phyloP scores from a whole-genome alignment of 2,888 invertebrate genomes.

The Eupeodes latifasciatus region DNA sequence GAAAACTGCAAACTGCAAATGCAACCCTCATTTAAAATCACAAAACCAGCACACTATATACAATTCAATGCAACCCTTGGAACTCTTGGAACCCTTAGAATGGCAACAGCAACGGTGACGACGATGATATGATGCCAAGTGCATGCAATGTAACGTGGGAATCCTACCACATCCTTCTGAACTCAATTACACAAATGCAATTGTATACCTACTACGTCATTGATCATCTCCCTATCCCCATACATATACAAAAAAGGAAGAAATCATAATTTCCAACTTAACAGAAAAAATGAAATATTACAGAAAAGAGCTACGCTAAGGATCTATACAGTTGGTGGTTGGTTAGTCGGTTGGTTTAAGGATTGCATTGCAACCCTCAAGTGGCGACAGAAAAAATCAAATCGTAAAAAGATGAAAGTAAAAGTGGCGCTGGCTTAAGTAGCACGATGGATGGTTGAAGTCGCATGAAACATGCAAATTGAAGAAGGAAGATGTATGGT shows the following conservation, averaged over 20 bases:
- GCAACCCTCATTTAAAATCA: conserved; percentile 33
- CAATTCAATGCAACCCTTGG: not conserved
- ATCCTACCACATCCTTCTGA: conserved; percentile 49
- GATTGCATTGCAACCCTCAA: conserved; percentile 52
- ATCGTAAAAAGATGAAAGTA: conserved; percentile 69
- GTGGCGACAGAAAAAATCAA: conserved; percentile 41
- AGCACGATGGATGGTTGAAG: conserved; percentile 45
- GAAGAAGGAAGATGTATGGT: conserved; percentile 12
- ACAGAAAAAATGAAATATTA: not conserved
- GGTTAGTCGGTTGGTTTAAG: too few relatives aligned
- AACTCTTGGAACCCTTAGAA: not conserved
- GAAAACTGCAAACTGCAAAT: conserved; percentile 11
- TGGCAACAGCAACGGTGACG: not conserved
- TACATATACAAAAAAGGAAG: conserved; percentile 6
- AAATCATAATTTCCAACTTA: conserved; percentile 55
- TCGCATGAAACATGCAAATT: conserved; percentile 9
- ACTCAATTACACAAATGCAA: conserved; percentile 66
- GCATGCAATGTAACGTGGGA: conserved; percentile 34
- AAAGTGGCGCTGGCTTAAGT: conserved; percentile 54
- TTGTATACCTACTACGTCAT: conserved; percentile 22
- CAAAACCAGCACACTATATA: not conserved
- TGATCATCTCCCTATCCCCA: conserved; percentile 41
- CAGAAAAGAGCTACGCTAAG: not conserved
- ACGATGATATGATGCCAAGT: conserved; percentile 30
- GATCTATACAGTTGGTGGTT: too few relatives aligned